Conservation (phyloP, 2,888 invertebrate species). For the Rhogogaster chlorosoma region DNA sequence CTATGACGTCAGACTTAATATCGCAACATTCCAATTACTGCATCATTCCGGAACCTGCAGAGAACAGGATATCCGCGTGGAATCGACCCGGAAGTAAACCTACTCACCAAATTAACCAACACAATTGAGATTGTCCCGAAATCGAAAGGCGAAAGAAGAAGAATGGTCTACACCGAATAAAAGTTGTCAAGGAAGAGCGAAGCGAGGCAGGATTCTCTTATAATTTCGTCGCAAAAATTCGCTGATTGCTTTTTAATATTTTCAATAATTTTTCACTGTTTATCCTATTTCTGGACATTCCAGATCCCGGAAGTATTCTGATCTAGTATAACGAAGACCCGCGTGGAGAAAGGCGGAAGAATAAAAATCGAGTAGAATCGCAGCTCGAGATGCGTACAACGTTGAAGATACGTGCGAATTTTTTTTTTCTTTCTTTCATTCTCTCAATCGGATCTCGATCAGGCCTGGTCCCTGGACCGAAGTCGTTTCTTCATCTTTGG, state of each 20-base stretch:
- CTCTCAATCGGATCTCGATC: slow-evolving; percentile 39
- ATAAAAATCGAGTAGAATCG: neutral
- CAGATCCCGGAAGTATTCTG: neutral
- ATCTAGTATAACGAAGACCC: neutral
- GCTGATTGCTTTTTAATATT: neutral
- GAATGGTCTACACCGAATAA: neutral
- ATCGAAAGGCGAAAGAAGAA: neutral
- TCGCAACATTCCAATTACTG: neutral
- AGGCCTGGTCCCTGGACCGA: neutral
- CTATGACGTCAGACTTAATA: neutral
- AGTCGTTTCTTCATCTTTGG: slow-evolving; percentile 30
- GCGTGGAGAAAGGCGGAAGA: slow-evolving; percentile 20
- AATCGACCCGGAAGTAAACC: slow-evolving; percentile 6
- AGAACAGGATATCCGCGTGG: neutral
- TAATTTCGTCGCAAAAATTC: neutral
- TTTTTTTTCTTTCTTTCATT: neutral
- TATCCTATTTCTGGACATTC: neutral
- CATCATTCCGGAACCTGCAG: neutral
- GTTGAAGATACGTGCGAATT: neutral
- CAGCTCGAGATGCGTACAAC: neutral
- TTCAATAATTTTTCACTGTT: neutral
- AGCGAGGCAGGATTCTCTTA: no score
- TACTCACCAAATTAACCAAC: neutral
- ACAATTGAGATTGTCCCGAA: neutral
- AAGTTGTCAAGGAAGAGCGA: neutral